Evolutionary conservation across 2,113 vertebrate genomes (phyloP), one percentile per base, ranked within the genome.

Genomic region (Clarias batrachus): DNA sequence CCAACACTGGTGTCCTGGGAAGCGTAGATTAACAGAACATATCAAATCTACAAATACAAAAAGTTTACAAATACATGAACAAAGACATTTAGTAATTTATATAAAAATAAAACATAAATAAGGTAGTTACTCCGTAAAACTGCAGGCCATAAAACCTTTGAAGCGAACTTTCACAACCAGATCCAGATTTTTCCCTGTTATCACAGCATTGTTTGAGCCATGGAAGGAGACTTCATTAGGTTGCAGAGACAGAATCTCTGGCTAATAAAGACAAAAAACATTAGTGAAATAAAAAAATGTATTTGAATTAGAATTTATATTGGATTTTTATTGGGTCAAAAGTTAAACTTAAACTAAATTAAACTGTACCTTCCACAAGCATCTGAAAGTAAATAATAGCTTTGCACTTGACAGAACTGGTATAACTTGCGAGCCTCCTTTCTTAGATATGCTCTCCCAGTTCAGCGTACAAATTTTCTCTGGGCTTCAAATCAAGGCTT

Each of bases 121-220:
- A 48, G 48, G 48, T 3, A 92, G 92, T 93, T 86, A 94, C 93
- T 94, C 92, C 68, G 85, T 87, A 57, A 87, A 41, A 33, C 3
- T n/a, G 90, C 97, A 99, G 91, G 93, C 94, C 84, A 92, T 91
- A 83, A 93, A 88, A n/a, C 91, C 93, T 90, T 93, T 94, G 90
- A 97, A 91, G 87, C 94, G 94, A 91, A 98, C 93, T 56, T 90
- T 88, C 60, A 91, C 95, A 2, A 96, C 95, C 6, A 0, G 30
- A 16, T 89, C 88, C 25, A 99, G 96, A 93, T 97, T 96, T n/a
- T 83, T 84, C 88, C 97, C 98, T 0, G 62, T 95, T 89, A 98
- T 88, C 63, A 92, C 85, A 23, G 95, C 93, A 0, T 95, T 92
- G 88, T 94, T 97, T 94, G 94, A 97, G 70, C 98, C 98, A 83